Conservation (phyloP, 1,140 invertebrate species). For the Leptoteleia sp. region DNA sequence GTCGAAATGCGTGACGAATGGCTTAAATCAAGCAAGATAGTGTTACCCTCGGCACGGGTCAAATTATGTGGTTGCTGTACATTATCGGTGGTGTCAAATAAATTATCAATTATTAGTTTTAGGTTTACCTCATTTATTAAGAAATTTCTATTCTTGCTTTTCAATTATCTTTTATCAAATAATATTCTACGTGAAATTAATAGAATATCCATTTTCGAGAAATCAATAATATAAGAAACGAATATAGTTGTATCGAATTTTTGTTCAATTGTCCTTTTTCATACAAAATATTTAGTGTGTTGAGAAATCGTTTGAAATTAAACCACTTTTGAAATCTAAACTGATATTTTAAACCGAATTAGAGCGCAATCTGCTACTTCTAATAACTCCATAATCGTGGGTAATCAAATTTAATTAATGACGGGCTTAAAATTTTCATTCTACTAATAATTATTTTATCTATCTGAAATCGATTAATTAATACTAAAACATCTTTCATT, state of each 20-base stretch:
- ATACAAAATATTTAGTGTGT: no score
- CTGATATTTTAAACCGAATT: slow-evolving; percentile 2
- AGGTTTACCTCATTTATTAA: slow-evolving; percentile 6
- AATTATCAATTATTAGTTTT: slow-evolving; percentile 57
- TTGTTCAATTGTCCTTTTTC: no score
- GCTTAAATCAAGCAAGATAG: slow-evolving; percentile 62
- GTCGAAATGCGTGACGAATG: slow-evolving; percentile 66
- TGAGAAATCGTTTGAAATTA: no score
- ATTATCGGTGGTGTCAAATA: slow-evolving; percentile 53
- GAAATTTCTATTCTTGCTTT: no score
- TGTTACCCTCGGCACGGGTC: slow-evolving; percentile 52
- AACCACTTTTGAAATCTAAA: not conserved
- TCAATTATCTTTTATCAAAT: no score
- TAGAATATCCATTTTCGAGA: no score
- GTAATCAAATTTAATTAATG: slow-evolving; percentile 15
- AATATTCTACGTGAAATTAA: no score
- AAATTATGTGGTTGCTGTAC: slow-evolving; percentile 54
- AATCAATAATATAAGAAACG: no score
- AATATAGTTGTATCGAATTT: no score
- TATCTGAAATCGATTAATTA: slow-evolving; percentile 11
- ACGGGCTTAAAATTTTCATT: slow-evolving; percentile 1
- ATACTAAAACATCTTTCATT: slow-evolving; percentile 22
- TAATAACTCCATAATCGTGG: not conserved
- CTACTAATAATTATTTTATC: slow-evolving; percentile 23
- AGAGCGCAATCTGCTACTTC: not conserved